Evolutionary conservation across 2,888 invertebrate genomes (phyloP).

Genomic region (Coleophora deauratella): DNA sequence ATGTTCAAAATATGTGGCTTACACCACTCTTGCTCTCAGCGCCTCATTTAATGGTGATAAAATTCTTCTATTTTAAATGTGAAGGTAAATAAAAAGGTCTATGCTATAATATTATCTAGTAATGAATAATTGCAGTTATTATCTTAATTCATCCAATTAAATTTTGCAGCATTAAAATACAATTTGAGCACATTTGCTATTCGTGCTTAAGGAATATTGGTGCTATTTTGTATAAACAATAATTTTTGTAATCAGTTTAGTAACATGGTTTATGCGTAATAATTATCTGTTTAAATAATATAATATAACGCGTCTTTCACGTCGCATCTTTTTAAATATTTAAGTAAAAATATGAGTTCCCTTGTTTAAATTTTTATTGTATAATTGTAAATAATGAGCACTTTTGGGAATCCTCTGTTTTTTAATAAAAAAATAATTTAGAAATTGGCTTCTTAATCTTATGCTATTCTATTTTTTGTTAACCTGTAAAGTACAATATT

Average conservation of each 20-base stretch:
- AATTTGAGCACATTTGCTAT: slow-evolving; percentile 34
- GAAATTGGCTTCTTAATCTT: too few relatives aligned
- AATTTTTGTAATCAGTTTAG: slow-evolving; percentile 24
- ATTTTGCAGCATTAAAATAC: slow-evolving; percentile 33
- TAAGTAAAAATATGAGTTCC: too few relatives aligned
- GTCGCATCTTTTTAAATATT: slow-evolving; percentile 7
- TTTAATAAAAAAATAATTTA: too few relatives aligned
- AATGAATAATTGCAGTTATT: slow-evolving; percentile 23
- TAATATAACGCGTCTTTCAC: slow-evolving; percentile 3
- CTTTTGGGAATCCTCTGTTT: too few relatives aligned
- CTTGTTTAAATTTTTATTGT: too few relatives aligned
- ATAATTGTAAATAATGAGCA: too few relatives aligned
- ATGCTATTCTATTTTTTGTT: too few relatives aligned
- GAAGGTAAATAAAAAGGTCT: slow-evolving; percentile 15
- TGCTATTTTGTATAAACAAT: slow-evolving; percentile 53
- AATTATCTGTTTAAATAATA: slow-evolving; percentile 7
- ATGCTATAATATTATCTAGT: too few relatives aligned
- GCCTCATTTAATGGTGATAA: too few relatives aligned
- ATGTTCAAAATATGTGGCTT: too few relatives aligned
- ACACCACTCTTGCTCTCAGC: too few relatives aligned
- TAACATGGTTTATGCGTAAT: slow-evolving; percentile 2
- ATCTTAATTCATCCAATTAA: slow-evolving; percentile 18
- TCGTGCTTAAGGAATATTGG: slow-evolving; percentile 59
- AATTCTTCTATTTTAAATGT: neutral
- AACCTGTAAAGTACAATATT: slow-evolving; percentile 59